Evolutionary conservation across 2,888 invertebrate species (phyloP).

Genomic region (Tridacna gigas): DNA sequence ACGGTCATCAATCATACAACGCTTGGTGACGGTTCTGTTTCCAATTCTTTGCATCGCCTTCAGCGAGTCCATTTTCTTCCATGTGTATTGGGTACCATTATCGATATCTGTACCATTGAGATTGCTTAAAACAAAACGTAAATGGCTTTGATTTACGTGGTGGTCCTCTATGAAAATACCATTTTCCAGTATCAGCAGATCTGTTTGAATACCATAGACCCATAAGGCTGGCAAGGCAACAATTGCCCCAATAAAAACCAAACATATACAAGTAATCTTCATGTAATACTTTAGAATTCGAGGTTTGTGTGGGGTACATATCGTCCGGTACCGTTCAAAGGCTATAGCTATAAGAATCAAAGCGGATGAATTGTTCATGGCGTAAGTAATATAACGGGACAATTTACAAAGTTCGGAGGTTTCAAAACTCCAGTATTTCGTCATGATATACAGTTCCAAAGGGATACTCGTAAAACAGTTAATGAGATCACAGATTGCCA

Average conservation of each 20-base stretch:
- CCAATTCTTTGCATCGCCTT: neutral
- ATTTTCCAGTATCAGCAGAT: constrained; percentile 14
- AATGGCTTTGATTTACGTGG: constrained; percentile 14
- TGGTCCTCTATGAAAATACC: constrained; percentile 16
- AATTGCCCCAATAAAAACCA: constrained; percentile 42
- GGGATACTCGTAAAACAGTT: constrained; percentile 55
- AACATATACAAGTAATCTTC: constrained; percentile 29
- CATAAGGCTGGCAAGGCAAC: constrained; percentile 61
- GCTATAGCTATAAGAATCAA: constrained; percentile 67
- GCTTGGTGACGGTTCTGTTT: constrained; percentile 36
- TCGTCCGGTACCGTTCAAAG: constrained; percentile 63
- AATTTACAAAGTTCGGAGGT: constrained; percentile 62
- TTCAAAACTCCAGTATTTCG: constrained; percentile 52
- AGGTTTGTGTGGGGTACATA: constrained; percentile 66
- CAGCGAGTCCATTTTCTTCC: neutral
- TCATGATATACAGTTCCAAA: constrained; percentile 56
- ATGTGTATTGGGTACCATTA: neutral
- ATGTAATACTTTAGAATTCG: constrained; percentile 49
- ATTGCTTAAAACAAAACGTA: constrained; percentile 2
- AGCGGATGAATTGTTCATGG: constrained; percentile 68
- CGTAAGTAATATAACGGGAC: constrained; percentile 64
- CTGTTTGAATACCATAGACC: constrained; percentile 65
- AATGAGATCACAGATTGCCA: constrained; percentile 58
- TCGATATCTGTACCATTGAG: neutral
- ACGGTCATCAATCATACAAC: constrained; percentile 52